Conservation (phyloP, 2,797 vertebrate species). For the Tinamus major region DNA sequence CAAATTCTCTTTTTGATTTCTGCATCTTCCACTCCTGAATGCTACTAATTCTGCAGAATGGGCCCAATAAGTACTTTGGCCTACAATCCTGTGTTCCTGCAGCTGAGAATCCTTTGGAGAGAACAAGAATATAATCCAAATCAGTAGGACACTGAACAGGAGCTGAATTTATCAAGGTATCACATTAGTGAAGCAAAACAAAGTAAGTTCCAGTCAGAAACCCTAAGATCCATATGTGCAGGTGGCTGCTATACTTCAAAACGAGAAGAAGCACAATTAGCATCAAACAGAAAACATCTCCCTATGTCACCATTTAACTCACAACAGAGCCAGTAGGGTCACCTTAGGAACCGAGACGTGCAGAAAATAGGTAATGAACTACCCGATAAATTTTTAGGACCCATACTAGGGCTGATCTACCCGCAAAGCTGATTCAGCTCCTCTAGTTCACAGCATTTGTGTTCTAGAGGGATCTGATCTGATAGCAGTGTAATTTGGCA, state of each 20-base stretch:
- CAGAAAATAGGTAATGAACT: background rate
- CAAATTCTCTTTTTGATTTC: background rate
- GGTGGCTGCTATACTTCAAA: background rate
- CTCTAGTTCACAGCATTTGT: background rate
- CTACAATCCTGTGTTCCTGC: background rate
- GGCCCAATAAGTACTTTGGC: background rate
- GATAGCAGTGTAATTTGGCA: background rate
- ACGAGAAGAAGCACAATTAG: background rate
- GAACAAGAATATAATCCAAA: background rate
- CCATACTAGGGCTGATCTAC: background rate
- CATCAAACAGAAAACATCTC: background rate
- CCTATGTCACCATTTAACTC: background rate
- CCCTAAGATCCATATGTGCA: background rate
- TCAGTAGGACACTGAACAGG: background rate
- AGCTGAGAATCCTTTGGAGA: background rate
- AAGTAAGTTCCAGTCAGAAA: background rate
- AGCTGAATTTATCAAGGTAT: background rate
- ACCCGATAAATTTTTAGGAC: background rate
- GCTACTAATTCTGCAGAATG: background rate
- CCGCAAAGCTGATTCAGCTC: background rate
- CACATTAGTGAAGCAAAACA: background rate
- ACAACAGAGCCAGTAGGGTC: fast-evolving
- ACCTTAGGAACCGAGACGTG: background rate
- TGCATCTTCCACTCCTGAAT: background rate
- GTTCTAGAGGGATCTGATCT: background rate